Percentiles rank a stretch among this genome's conserved stretches.
Evolutionary conservation across 2,113 vertebrate species (phyloP).

Genomic region (Lasiurus borealis): DNA sequence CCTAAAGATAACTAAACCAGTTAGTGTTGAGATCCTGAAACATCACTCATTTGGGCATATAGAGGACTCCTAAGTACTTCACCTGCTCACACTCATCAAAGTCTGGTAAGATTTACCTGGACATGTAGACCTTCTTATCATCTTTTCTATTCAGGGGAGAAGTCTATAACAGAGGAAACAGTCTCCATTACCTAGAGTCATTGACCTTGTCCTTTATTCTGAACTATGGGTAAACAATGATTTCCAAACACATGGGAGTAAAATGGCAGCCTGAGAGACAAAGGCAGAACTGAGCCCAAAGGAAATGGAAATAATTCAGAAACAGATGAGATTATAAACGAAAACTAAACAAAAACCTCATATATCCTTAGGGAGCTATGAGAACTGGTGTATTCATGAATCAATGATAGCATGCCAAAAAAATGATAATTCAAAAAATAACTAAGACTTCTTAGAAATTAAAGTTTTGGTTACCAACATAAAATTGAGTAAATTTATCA

Average conservation of each 20-base stretch:
- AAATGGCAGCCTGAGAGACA: conserved; percentile 47
- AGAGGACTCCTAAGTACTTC: background rate
- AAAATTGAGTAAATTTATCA: background rate
- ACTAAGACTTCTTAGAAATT: conserved; percentile 41
- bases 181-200: conserved; percentile 1
- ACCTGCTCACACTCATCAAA: background rate
- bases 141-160: background rate
- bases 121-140: background rate
- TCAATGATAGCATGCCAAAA: background rate
- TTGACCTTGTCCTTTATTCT: conserved; percentile 12
- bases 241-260: conserved; percentile 22
- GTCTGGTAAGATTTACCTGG: background rate
- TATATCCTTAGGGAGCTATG: background rate
- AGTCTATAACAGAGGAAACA: background rate
- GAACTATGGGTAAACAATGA: conserved; percentile 35
- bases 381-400: background rate
- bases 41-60: background rate
- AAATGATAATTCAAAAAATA: conserved; percentile 16
- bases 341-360: background rate
- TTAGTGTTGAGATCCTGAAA: background rate
- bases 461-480: background rate
- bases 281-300: background rate
- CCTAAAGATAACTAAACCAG: background rate
- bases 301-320: conserved; percentile 47
- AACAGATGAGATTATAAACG: conserved; percentile 37